These are phyloP conservation scores for Eupsilia transversa DNA, from an alignment of 2,888 invertebrate genomes.

Conservation along the genomic window DNA sequence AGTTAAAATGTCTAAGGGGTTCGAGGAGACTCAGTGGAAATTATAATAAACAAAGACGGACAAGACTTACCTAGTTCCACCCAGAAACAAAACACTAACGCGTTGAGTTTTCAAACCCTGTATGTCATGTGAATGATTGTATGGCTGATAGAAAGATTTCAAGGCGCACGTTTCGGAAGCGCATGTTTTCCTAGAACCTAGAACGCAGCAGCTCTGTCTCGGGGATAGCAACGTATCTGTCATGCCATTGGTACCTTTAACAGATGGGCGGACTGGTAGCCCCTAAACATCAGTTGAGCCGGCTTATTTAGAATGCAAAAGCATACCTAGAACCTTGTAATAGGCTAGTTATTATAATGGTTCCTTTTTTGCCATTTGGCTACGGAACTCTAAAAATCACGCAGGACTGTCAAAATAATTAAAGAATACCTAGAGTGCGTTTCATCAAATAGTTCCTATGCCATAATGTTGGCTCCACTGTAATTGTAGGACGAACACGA, in stretches of 20 bases:
- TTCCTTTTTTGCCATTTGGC: too few relatives aligned
- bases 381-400: too few relatives aligned
- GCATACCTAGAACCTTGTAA: too few relatives aligned
- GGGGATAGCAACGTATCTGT: not conserved
- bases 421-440: too few relatives aligned
- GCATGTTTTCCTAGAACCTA: not conserved
- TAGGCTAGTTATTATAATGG: too few relatives aligned
- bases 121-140: not conserved
- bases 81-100: not conserved
- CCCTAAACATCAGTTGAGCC: not conserved
- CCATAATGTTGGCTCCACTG: too few relatives aligned
- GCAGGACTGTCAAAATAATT: too few relatives aligned
- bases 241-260: not conserved
- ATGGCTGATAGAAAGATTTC: not conserved
- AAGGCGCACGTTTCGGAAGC: not conserved
- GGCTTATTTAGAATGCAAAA: not conserved
- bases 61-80: too few relatives aligned
- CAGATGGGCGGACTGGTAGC: not conserved
- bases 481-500: too few relatives aligned
- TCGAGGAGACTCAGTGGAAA: not conserved
- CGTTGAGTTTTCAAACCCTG: not conserved
- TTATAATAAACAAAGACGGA: not conserved
- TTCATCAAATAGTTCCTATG: too few relatives aligned
- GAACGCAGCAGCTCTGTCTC: not conserved
- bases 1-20: not conserved